Percentiles rank a stretch among this genome's conserved stretches.
These are phyloP conservation scores for Nasalis larvatus DNA, from an alignment of 2,113 vertebrate genomes.

Conservation along the genomic window DNA sequence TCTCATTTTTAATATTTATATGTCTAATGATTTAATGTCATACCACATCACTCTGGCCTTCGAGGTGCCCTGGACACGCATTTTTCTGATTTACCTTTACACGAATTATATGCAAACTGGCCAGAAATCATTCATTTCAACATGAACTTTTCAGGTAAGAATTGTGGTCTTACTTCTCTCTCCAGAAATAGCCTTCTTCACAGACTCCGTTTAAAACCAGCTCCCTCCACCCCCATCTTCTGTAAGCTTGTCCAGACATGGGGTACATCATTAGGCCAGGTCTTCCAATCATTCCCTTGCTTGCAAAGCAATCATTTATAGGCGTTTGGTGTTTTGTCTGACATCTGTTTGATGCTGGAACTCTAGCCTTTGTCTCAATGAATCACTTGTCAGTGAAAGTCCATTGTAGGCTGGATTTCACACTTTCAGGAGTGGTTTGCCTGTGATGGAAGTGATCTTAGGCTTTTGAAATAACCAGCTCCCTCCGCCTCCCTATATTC, in stretches of 20 bases:
- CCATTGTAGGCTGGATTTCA: slow-evolving; percentile 38
- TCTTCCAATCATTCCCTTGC: slow-evolving; percentile 21
- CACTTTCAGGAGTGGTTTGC: slow-evolving; percentile 10
- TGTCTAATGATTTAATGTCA: slow-evolving; percentile 47
- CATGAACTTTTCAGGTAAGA: slow-evolving; percentile 30
- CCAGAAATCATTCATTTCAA: not conserved
- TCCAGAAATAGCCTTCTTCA: slow-evolving; percentile 19
- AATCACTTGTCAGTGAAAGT: slow-evolving; percentile 48
- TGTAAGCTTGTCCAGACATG: slow-evolving; percentile 64
- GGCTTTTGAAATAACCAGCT: not conserved
- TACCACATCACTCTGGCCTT: not conserved
- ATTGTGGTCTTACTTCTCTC: not conserved
- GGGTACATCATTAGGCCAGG: slow-evolving; percentile 39
- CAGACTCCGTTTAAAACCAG: not conserved
- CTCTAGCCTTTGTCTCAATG: slow-evolving; percentile 56
- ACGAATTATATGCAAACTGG: not conserved
- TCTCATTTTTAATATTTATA: slow-evolving; percentile 52
- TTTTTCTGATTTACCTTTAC: not conserved
- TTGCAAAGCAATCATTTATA: slow-evolving; percentile 54
- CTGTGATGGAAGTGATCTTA: slow-evolving; percentile 42
- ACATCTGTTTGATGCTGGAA: slow-evolving; percentile 61
- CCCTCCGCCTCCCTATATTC: not conserved
- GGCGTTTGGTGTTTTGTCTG: slow-evolving; percentile 63
- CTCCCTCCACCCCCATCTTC: not conserved
- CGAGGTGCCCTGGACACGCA: not conserved